phyloP scores from a whole-genome alignment of 1,140 invertebrate species.

The Aphelinus certus region DNA sequence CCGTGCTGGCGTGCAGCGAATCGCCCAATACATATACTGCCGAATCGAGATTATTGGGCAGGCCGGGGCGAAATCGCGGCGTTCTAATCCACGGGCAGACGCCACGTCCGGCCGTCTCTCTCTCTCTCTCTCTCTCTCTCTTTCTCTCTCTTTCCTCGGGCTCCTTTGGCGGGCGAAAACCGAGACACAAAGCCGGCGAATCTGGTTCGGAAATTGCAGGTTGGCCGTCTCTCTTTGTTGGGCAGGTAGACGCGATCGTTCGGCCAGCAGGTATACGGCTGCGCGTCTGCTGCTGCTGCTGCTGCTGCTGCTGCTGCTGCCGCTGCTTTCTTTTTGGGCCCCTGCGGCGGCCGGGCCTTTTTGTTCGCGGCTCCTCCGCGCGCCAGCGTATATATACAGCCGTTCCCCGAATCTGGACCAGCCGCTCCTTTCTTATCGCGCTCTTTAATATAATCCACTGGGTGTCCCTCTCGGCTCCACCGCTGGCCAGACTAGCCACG shows the following conservation, averaged over 20 bases:
- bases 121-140: not conserved
- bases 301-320: slow-evolving; percentile 1
- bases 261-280: too few relatives aligned
- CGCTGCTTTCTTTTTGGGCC: not conserved
- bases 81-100: too few relatives aligned
- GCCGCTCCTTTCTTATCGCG: slow-evolving; percentile 28
- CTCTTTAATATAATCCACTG: slow-evolving; percentile 38
- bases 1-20: too few relatives aligned
- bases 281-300: too few relatives aligned
- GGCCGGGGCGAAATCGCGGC: too few relatives aligned
- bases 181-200: slow-evolving; percentile 13
- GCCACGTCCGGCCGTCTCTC: not conserved
- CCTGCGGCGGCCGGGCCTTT: slow-evolving; percentile 11
- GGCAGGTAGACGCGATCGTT: too few relatives aligned
- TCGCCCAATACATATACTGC: too few relatives aligned
- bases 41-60: too few relatives aligned
- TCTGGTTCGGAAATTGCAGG: slow-evolving; percentile 34
- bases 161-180: slow-evolving; percentile 2
- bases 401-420: slow-evolving; percentile 35
- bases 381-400: not conserved
- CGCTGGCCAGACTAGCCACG: too few relatives aligned
- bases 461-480: not conserved
- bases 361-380: not conserved
- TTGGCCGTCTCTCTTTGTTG: slow-evolving; percentile 1
- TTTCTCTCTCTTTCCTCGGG: not conserved